Percentiles rank a stretch among this genome's conserved stretches.
phyloP scores from a whole-genome alignment of 1,140 invertebrate species.

The Zaprionus ornatus region DNA sequence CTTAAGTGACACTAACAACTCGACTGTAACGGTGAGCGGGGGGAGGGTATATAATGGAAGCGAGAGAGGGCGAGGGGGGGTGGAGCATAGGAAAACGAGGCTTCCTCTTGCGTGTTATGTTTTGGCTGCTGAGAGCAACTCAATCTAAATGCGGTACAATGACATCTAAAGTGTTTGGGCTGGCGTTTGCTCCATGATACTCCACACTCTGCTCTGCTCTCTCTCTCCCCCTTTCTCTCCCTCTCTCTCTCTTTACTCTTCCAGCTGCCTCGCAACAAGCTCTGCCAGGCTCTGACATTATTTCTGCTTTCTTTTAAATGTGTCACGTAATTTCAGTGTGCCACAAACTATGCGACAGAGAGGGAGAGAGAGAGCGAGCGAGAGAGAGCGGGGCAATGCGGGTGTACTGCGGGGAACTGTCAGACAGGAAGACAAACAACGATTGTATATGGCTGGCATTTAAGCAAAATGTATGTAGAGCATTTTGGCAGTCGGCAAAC shows the following conservation, averaged over 20 bases:
- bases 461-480: slow-evolving; percentile 76
- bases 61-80: background rate
- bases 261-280: slow-evolving; percentile 17
- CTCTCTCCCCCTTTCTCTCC: background rate
- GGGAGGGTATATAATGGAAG: background rate
- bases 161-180: slow-evolving; percentile 79
- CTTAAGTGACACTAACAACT: slow-evolving; percentile 80
- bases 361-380: background rate
- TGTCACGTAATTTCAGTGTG: slow-evolving; percentile 75
- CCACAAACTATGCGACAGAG: slow-evolving; percentile 20
- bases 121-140: slow-evolving; percentile 78
- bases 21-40: background rate
- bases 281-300: slow-evolving; percentile 65
- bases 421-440: slow-evolving; percentile 40
- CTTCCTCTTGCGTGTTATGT: slow-evolving; percentile 62
- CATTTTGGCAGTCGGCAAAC: slow-evolving; percentile 58
- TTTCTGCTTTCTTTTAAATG: slow-evolving; percentile 80
- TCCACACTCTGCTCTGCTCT: background rate
- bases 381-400: background rate
- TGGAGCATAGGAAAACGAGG: slow-evolving; percentile 1
- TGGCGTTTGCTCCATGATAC: slow-evolving; percentile 41
- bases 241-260: background rate
- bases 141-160: slow-evolving; percentile 82
- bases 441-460: slow-evolving; percentile 77
- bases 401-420: slow-evolving; percentile 6